Percentiles rank a stretch among this genome's conserved stretches.
These are phyloP conservation scores for Eutrigla gurnardus DNA, from an alignment of 2,797 vertebrate genomes.

Conservation along the genomic window DNA sequence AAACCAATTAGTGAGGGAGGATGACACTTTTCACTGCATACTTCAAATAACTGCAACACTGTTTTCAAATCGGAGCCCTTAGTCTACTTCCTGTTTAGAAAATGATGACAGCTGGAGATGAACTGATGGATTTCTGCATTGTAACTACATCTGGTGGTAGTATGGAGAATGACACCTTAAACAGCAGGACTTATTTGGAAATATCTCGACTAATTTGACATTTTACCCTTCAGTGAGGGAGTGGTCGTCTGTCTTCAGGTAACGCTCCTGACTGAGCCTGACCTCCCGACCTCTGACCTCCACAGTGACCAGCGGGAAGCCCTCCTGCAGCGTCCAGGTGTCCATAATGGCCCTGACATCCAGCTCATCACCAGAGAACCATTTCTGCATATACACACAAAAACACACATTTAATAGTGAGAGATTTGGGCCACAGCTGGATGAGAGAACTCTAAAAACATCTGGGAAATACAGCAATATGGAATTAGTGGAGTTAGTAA, in stretches of 20 bases:
- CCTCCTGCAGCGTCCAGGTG: constrained; percentile 94
- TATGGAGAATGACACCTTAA: background rate
- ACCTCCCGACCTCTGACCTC: constrained; percentile 87
- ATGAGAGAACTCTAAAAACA: background rate
- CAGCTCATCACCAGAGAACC: constrained; percentile 83
- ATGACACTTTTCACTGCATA: background rate
- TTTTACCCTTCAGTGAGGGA: constrained; percentile 83
- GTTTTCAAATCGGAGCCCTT: too few relatives aligned
- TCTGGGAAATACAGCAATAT: background rate
- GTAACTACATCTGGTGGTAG: background rate
- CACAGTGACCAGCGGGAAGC: constrained; percentile 91
- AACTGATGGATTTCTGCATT: background rate
- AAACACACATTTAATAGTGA: constrained; percentile 2
- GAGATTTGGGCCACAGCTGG: background rate
- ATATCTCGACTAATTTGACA: background rate
- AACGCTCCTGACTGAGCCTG: constrained; percentile 88
- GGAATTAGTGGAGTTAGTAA: background rate
- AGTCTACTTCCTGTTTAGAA: too few relatives aligned
- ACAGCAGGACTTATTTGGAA: background rate
- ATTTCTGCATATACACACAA: constrained; percentile 80
- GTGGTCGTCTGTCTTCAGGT: constrained; percentile 79
- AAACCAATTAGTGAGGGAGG: background rate
- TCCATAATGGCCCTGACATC: constrained; percentile 91
- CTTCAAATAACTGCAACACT: background rate
- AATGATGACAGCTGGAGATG: too few relatives aligned